phyloP scores from a whole-genome alignment of 2,113 vertebrate species.

The Sprattus sprattus region DNA sequence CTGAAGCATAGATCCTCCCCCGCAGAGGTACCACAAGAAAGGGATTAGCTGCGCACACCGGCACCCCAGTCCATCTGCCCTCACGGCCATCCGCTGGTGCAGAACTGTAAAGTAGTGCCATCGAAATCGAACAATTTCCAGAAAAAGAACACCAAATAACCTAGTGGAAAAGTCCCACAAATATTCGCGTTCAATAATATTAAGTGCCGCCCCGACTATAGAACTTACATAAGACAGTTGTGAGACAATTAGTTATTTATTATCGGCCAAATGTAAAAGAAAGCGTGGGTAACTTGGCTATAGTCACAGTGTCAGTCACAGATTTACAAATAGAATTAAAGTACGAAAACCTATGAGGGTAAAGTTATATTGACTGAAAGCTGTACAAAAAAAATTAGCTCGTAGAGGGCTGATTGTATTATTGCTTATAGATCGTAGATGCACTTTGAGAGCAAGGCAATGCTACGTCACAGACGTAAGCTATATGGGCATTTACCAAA shows the following conservation, averaged over 20 bases:
- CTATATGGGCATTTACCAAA: slow-evolving; percentile 11
- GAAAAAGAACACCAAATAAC: neutral
- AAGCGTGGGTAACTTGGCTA: too few relatives aligned
- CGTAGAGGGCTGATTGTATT: neutral
- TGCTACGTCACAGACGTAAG: slow-evolving; percentile 41
- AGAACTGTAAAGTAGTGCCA: neutral
- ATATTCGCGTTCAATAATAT: too few relatives aligned
- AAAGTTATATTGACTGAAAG: too few relatives aligned
- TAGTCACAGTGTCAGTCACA: too few relatives aligned
- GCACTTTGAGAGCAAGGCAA: neutral
- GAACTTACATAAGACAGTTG: too few relatives aligned
- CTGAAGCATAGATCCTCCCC: neutral
- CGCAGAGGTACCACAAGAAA: neutral
- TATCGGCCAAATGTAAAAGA: too few relatives aligned
- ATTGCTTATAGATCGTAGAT: neutral
- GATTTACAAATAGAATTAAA: too few relatives aligned
- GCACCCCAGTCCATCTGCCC: neutral
- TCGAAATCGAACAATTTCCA: neutral
- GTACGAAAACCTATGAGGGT: too few relatives aligned
- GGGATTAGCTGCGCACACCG: neutral
- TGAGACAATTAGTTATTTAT: too few relatives aligned
- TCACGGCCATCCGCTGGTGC: neutral
- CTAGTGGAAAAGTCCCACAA: too few relatives aligned
- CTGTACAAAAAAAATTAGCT: too few relatives aligned
- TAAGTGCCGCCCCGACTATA: too few relatives aligned